Percentiles rank a stretch among this genome's conserved stretches.
Conservation (phyloP, 1,140 invertebrate genomes). For the Saccostrea glomerata region DNA sequence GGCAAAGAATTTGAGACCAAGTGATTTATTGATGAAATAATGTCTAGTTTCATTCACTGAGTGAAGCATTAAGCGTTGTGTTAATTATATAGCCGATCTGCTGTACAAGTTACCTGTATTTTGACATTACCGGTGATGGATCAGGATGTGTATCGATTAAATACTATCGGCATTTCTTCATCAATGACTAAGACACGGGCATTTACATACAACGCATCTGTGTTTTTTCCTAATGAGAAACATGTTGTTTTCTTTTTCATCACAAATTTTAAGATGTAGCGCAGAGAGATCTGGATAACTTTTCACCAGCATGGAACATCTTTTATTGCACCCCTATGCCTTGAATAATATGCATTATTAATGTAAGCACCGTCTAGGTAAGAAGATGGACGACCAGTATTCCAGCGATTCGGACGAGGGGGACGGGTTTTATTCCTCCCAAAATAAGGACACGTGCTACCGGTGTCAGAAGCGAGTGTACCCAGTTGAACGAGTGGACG, state of each 20-base stretch:
- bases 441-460: constrained; percentile 71
- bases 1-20: background rate
- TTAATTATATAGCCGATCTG: background rate
- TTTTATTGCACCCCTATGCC: constrained; percentile 1
- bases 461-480: constrained; percentile 75
- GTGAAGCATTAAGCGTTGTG: background rate
- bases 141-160: constrained; percentile 19
- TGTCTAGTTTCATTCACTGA: background rate
- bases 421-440: constrained; percentile 57
- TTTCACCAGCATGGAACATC: constrained; percentile 12
- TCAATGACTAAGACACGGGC: constrained; percentile 27
- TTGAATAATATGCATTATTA: constrained; percentile 32
- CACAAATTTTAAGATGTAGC: constrained; percentile 6
- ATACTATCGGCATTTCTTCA: constrained; percentile 34
- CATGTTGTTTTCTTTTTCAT: constrained; percentile 1
- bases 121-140: constrained; percentile 26
- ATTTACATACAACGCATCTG: constrained; percentile 25
- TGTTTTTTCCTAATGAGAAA: constrained; percentile 33
- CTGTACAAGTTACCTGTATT: background rate
- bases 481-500: constrained; percentile 75
- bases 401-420: constrained; percentile 68
- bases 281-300: background rate
- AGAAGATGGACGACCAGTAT: constrained; percentile 61
- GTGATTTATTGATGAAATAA: constrained; percentile 18
- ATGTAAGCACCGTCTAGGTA: constrained; percentile 3